Evolutionary conservation across 2,113 vertebrate species (phyloP), one percentile per base, ranked within the genome.

Genomic region (Carollia perspicillata): DNA sequence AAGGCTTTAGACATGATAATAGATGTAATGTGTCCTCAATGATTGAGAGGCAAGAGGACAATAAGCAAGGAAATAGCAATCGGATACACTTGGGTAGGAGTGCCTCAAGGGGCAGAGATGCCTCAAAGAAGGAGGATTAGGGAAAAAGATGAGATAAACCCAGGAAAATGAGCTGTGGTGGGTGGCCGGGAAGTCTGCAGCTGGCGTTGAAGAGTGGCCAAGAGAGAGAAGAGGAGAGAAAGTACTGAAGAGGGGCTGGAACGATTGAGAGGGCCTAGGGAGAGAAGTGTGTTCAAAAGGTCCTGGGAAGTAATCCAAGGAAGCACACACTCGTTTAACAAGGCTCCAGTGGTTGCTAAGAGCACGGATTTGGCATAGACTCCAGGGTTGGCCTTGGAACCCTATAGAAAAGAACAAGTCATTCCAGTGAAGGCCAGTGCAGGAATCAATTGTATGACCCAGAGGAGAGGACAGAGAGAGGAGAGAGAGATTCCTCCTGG

Each of bases 231-330:
- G 84, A 71, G 40, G 65, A 80, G 18, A 89, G 69, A 84, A 83
- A 95, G 79, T 22, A 58, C 66, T 89, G 49, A 89, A 96, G 93
- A 95, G 92, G 84, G 40, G 28, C 94, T 78, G 53, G 71, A 89
- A 92, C 86, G 89, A 81, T 14, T 22, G 69, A 86, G 81, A 65
- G 47, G 44, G 79, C 72, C 90, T 42, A 72, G 83, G 75, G 81
- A 95, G 58, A 87, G 28, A 92, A 86, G 60, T 26, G 58, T 88
- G 47, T 95, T 95, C 96, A 97, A 94, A 95, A 97, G 94, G 84
- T 79, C 93, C 96, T 96, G 97, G 97, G 97, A 97, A 95, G 53
- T 22, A 71, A 74, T 97, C 97, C 97, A 96, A 95, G 72, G 84
- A 92, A 35, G 33, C 53, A 28, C 47, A 51, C 72, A 42, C 88